These are phyloP conservation scores for Helicoverpa assulta DNA, from an alignment of 2,888 invertebrate species.

Conservation along the genomic window DNA sequence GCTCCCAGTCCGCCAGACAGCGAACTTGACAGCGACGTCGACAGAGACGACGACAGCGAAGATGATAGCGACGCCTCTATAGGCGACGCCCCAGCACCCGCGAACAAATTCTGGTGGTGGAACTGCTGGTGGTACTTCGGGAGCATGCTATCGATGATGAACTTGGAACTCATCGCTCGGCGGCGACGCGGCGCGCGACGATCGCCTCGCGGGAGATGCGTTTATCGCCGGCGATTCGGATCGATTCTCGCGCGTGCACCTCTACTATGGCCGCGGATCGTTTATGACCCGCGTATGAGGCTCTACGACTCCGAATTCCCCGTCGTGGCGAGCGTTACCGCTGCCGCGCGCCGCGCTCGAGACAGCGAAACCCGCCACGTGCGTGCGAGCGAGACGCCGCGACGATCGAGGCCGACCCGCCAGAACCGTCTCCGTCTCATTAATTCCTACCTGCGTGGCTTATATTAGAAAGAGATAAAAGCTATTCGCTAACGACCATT, in stretches of 20 bases:
- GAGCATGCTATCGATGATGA: slow-evolving; percentile 99
- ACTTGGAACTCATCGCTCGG: slow-evolving; percentile 98
- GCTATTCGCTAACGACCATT: slow-evolving; percentile 90
- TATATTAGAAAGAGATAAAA: slow-evolving; percentile 91
- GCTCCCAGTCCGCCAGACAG: slow-evolving; percentile 91
- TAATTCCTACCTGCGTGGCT: slow-evolving; percentile 89
- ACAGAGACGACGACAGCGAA: slow-evolving; percentile 90
- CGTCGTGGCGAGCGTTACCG: slow-evolving; percentile 91
- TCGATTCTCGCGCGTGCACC: slow-evolving; percentile 91
- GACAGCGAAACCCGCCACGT: slow-evolving; percentile 87
- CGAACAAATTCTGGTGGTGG: slow-evolving; percentile 91
- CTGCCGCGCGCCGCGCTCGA: slow-evolving; percentile 88
- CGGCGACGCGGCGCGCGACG: slow-evolving; percentile 90
- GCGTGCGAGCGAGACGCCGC: slow-evolving; percentile 83
- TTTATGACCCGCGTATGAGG: slow-evolving; percentile 96
- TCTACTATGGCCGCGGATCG: slow-evolving; percentile 93
- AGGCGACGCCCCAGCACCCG: slow-evolving; percentile 93
- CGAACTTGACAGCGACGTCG: slow-evolving; percentile 90
- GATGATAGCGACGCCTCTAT: slow-evolving; percentile 92
- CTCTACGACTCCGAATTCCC: slow-evolving; percentile 96
- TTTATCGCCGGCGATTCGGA: slow-evolving; percentile 90
- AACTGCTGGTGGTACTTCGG: slow-evolving; percentile 96
- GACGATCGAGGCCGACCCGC: slow-evolving; percentile 77
- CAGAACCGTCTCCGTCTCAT: slow-evolving; percentile 89
- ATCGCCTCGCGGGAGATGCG: slow-evolving; percentile 89